These are phyloP conservation scores for Hyperoodon ampullatus DNA, from an alignment of 2,113 vertebrate species.

Conservation along the genomic window DNA sequence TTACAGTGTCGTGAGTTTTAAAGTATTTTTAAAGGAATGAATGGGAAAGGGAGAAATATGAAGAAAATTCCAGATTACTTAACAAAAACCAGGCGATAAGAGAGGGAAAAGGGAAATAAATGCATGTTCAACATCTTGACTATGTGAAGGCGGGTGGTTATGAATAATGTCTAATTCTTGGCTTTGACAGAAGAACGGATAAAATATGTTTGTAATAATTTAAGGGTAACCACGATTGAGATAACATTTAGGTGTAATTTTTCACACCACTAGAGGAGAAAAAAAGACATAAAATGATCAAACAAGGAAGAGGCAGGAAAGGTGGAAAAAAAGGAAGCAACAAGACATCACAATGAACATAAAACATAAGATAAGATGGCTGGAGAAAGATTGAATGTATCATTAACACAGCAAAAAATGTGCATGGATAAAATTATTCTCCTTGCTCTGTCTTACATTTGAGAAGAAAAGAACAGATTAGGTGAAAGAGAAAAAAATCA, in stretches of 20 bases:
- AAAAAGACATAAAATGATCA: neutral
- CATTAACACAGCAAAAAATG: neutral
- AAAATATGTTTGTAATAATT: slow-evolving; percentile 1
- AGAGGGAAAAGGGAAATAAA: neutral
- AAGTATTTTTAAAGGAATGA: neutral
- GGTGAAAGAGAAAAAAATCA: neutral
- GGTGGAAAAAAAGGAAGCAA: neutral
- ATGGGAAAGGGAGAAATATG: neutral
- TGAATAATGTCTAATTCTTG: neutral
- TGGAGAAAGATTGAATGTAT: neutral
- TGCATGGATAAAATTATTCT: neutral
- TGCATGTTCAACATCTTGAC: neutral
- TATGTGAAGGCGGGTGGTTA: neutral
- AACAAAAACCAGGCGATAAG: neutral
- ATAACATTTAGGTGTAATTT: neutral
- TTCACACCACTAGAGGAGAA: neutral
- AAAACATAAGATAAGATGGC: neutral
- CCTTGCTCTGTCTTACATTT: neutral
- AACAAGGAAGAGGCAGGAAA: neutral
- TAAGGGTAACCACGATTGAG: neutral
- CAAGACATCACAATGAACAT: neutral
- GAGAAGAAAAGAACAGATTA: neutral
- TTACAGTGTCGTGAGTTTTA: neutral
- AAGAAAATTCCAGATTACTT: slow-evolving; percentile 1
- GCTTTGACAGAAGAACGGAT: neutral